Base-by-base conservation (phyloP, 2,888 invertebrate genomes). In the Drosophila diplacantha region DNA sequence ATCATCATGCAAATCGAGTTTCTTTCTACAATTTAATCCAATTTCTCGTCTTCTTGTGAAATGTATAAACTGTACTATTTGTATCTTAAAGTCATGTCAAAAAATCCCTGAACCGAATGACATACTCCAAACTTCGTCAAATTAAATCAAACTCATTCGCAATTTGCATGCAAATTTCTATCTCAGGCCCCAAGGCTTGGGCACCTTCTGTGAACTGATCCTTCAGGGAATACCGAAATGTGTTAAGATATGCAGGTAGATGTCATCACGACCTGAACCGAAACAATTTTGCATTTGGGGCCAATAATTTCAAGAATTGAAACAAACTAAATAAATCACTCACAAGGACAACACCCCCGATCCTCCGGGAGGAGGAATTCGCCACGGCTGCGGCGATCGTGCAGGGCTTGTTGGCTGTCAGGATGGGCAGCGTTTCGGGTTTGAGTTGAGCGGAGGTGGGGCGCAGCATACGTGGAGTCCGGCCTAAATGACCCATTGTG, bases 311-410 rank as follows among this genome's bases (percentile, higher is more conserved):
- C 80, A 83, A 73, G 83, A 85, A 84, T 85, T 79, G 81, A 74
- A 72, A 69, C 70, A 85, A 85, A 84, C 86, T 85, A 69, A 81
- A 85, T 85, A 85, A 85, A 85, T 85, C 85, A 86, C 85, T 85
- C 85, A 82, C 71, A 84, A 75, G 66, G 55, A 69, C 54, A 71
- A 57, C 35, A 59, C 35, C 46, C 51, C 44, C 29, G 29, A 11
- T 38, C 38, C 38, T 39, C 31, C 20, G 22, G 11, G 39, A 43
- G 37, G 31, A 41, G 31, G 34, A 37, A 34, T 49, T 44, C 37
- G 34, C 11, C 22, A 20, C 26, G 50, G 41, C 31, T 35, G 20
- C 35, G 51, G 44, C 44, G 62, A 78, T 85, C 86, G 84, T 85
- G 85, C 85, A 72, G 74, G 74, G 76, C 84, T 84, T 85, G 85